Conservation (phyloP, 2,888 invertebrate species). For the Homarus gammarus region DNA sequence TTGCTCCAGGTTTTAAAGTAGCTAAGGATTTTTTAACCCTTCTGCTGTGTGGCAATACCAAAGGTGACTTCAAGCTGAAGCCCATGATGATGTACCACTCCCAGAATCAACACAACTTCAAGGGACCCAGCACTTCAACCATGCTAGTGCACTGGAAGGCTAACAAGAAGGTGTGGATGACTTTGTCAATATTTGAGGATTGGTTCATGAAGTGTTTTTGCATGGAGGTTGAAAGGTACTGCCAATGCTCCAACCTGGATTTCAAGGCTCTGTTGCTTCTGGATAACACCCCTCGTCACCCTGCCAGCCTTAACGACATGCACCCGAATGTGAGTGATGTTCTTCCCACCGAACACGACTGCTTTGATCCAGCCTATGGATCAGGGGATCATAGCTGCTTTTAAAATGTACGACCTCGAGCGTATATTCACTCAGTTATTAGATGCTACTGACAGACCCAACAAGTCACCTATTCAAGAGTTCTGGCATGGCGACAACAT, state of each 20-base stretch:
- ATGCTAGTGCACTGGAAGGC: slow-evolving; percentile 2
- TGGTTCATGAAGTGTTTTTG: not conserved
- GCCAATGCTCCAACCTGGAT: not conserved
- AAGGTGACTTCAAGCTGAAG: slow-evolving; percentile 16
- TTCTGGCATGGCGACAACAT: not conserved
- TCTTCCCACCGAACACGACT: not conserved
- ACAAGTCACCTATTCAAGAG: not conserved
- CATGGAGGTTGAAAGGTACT: not conserved
- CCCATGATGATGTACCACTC: slow-evolving; percentile 4
- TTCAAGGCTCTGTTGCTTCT: not conserved
- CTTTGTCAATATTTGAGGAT: not conserved
- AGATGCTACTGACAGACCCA: not conserved
- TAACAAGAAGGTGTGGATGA: not conserved
- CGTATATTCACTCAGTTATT: not conserved
- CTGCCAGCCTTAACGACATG: too few species aligned
- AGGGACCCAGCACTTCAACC: not conserved
- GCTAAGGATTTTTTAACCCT: slow-evolving; percentile 1
- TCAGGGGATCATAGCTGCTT: not conserved
- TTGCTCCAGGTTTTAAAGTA: not conserved
- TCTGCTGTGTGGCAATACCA: not conserved
- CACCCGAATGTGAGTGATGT: not conserved
- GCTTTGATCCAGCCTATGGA: not conserved
- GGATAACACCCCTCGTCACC: too few species aligned
- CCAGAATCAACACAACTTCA: not conserved
- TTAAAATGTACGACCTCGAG: not conserved